phyloP scores from a whole-genome alignment of 1,140 invertebrate species.

The Tenebrio molitor region DNA sequence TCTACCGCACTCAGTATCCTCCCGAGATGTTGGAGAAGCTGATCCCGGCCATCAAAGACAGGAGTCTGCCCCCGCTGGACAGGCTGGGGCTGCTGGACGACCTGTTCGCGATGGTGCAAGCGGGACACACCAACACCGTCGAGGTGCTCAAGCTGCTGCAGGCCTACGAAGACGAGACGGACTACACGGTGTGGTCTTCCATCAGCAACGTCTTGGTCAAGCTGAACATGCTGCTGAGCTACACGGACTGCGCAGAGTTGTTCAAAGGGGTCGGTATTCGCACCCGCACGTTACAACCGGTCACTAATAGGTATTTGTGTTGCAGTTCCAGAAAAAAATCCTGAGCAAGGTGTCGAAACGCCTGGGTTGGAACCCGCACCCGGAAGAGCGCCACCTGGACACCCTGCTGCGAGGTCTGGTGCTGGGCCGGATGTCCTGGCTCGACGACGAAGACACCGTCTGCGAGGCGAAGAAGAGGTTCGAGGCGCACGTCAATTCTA shows the following conservation, averaged over 20 bases:
- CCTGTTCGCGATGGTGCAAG: conserved; percentile 91
- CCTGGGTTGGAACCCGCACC: conserved; percentile 84
- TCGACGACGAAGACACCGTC: conserved; percentile 83
- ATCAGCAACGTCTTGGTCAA: conserved; percentile 85
- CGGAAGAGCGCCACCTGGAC: conserved; percentile 84
- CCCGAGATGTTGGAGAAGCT: conserved; percentile 83
- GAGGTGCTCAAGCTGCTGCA: conserved; percentile 77
- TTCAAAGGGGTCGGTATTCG: conserved; percentile 71
- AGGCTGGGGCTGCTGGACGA: conserved; percentile 93
- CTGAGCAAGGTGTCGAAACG: conserved; percentile 77
- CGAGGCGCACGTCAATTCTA: conserved; percentile 72
- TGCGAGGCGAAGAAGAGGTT: conserved; percentile 83
- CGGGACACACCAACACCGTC: conserved; percentile 84
- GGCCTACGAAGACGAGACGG: conserved; percentile 88
- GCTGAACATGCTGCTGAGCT: conserved; percentile 80
- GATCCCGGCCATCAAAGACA: conserved; percentile 83
- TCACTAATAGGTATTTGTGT: background rate
- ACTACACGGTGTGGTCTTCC: conserved; percentile 93
- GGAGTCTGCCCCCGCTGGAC: conserved; percentile 88
- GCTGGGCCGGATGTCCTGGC: conserved; percentile 83
- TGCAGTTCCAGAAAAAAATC: conserved; percentile 77
- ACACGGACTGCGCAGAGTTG: conserved; percentile 80
- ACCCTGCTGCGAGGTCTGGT: conserved; percentile 89
- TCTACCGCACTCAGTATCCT: conserved; percentile 90
- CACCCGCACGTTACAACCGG: background rate